Conservation (phyloP, 2,113 vertebrate species). For the Tachycineta bicolor region DNA sequence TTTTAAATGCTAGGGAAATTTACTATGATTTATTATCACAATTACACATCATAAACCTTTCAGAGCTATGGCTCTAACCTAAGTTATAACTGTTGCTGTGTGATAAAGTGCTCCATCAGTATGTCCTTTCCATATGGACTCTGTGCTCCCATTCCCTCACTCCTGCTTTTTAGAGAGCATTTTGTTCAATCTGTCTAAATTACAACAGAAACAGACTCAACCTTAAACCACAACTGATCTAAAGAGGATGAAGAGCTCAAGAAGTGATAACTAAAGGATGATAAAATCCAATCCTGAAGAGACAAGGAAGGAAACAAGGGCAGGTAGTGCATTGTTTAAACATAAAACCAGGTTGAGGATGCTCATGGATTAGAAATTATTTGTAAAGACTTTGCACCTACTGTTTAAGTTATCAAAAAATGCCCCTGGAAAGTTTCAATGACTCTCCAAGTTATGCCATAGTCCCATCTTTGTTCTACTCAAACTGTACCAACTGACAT, state of each 20-base stretch:
- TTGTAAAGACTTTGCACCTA: neutral
- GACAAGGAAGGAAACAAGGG: neutral
- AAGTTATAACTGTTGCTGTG: neutral
- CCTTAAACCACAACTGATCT: fast-evolving
- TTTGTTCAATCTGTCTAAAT: neutral
- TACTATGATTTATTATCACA: slow-evolving; percentile 23
- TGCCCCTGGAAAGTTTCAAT: fast-evolving
- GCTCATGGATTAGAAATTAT: neutral
- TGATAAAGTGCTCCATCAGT: neutral
- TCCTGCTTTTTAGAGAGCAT: neutral
- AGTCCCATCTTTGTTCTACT: neutral
- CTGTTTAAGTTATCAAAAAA: neutral
- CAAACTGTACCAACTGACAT: neutral
- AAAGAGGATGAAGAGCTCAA: neutral
- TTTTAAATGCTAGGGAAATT: slow-evolving; percentile 25
- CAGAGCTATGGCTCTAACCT: neutral
- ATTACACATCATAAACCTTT: neutral
- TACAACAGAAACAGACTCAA: neutral
- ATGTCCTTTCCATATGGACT: neutral
- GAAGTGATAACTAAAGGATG: neutral
- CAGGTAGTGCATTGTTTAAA: neutral
- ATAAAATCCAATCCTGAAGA: neutral
- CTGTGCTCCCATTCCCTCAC: neutral
- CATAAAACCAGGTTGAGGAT: neutral
- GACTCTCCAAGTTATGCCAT: neutral